These are phyloP conservation scores for Hylaea fasciaria DNA, from an alignment of 2,888 invertebrate species.

Conservation along the genomic window DNA sequence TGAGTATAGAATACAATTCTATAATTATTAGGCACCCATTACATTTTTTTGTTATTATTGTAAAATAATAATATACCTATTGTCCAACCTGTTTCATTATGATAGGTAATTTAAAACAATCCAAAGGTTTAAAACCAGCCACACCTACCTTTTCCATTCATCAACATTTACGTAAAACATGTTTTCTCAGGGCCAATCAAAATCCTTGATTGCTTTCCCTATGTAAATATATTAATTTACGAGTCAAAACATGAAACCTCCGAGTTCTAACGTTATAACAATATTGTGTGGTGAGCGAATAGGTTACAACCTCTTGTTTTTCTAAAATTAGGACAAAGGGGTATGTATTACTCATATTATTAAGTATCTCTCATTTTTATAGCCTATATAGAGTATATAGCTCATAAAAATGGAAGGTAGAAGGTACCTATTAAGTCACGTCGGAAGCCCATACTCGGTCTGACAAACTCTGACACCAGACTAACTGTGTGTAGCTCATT, in stretches of 20 bases:
- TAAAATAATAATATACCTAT: too few species aligned
- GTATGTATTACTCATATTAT: too few species aligned
- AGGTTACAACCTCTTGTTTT: not conserved
- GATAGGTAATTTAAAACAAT: not conserved
- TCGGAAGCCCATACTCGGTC: too few species aligned
- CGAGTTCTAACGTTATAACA: constrained; percentile 58
- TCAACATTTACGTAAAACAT: not conserved
- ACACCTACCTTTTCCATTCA: not conserved
- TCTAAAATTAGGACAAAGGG: not conserved
- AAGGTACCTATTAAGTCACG: too few species aligned
- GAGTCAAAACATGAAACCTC: constrained; percentile 50
- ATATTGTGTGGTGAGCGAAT: constrained; percentile 43
- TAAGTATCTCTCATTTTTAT: not conserved
- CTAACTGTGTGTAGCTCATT: too few species aligned
- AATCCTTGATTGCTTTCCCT: constrained; percentile 42
- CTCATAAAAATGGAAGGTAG: too few species aligned
- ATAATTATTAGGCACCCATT: too few species aligned
- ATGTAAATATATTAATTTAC: constrained; percentile 52
- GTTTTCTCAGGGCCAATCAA: constrained; percentile 31
- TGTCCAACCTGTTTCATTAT: too few species aligned
- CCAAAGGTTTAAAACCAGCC: not conserved
- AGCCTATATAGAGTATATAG: too few species aligned
- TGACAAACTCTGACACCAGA: too few species aligned
- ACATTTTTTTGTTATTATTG: too few species aligned
- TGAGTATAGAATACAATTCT: too few species aligned